These are phyloP conservation scores for Proctacanthus coquilletti DNA, from an alignment of 1,140 invertebrate species.

Conservation along the genomic window DNA sequence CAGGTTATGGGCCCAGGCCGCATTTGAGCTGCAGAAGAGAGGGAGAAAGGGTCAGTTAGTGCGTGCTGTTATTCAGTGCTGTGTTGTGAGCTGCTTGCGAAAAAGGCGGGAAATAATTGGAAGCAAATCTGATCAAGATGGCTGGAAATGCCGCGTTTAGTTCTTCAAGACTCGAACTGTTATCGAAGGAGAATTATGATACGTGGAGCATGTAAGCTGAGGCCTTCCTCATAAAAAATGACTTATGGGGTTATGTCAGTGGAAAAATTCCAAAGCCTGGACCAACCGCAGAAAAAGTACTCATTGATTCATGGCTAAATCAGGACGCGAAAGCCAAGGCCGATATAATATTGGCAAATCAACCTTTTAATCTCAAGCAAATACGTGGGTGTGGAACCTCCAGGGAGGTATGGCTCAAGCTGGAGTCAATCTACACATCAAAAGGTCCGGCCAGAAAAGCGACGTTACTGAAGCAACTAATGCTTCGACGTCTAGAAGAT, in stretches of 20 bases:
- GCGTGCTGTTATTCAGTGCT: no score
- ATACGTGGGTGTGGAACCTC: constrained; percentile 9
- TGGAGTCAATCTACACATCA: constrained; percentile 12
- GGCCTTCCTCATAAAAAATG: constrained; percentile 12
- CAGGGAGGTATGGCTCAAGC: constrained; percentile 11
- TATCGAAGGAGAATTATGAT: constrained; percentile 8
- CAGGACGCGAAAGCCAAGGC: constrained; percentile 12
- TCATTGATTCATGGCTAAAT: constrained; percentile 4
- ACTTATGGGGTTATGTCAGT: constrained; percentile 11
- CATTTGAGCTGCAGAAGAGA: no score
- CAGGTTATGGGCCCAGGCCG: constrained; percentile 6
- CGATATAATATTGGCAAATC: constrained; percentile 9
- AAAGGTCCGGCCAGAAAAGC: constrained; percentile 13
- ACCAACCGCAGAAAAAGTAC: constrained; percentile 1
- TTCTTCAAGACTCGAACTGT: neutral
- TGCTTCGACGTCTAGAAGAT: constrained; percentile 10
- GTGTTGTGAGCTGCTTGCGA: no score
- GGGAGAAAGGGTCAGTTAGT: no score
- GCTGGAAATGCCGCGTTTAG: neutral
- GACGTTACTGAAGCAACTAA: constrained; percentile 14
- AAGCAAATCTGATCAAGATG: neutral
- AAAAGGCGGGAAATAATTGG: no score
- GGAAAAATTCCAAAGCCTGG: constrained; percentile 6
- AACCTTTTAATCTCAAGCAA: constrained; percentile 10
- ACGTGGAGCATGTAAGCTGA: constrained; percentile 14